A percentile compares a stretch with the other conserved stretches of the same genome.
phyloP scores from a whole-genome alignment of 2,888 invertebrate genomes.

The Abrostola tripartita region DNA sequence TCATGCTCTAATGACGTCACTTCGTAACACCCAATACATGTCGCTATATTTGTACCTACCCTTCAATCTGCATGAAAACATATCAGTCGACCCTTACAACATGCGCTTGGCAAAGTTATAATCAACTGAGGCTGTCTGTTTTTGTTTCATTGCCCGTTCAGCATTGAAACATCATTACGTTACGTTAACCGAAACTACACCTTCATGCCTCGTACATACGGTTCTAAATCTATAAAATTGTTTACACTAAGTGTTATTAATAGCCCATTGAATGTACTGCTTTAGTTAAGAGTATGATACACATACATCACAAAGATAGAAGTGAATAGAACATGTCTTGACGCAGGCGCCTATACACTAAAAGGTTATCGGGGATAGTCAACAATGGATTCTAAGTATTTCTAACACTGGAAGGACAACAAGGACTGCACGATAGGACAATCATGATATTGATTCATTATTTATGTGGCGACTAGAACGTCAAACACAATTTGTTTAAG shows the following conservation, averaged over 20 bases:
- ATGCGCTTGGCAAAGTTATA: neutral
- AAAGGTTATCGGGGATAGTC: constrained; percentile 2
- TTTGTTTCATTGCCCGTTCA: constrained; percentile 15
- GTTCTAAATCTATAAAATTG: constrained; percentile 6
- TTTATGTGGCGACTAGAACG: neutral
- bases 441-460: too few species aligned
- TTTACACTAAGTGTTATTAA: constrained; percentile 16
- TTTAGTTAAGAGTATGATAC: constrained; percentile 2
- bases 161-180: constrained; percentile 2
- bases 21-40: neutral
- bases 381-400: constrained; percentile 15
- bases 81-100: neutral
- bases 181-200: constrained; percentile 3
- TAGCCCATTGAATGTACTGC: constrained; percentile 12
- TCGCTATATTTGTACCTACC: neutral
- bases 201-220: neutral
- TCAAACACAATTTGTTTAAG: neutral
- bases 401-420: constrained; percentile 17
- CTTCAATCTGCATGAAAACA: neutral
- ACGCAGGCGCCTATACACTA: neutral
- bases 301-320: neutral
- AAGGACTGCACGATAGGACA: neutral
- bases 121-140: constrained; percentile 1
- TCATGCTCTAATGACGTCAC: neutral
- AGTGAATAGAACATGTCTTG: neutral